Conservation (phyloP, 2,797 vertebrate genomes). For the Lagocephalus sceleratus region DNA sequence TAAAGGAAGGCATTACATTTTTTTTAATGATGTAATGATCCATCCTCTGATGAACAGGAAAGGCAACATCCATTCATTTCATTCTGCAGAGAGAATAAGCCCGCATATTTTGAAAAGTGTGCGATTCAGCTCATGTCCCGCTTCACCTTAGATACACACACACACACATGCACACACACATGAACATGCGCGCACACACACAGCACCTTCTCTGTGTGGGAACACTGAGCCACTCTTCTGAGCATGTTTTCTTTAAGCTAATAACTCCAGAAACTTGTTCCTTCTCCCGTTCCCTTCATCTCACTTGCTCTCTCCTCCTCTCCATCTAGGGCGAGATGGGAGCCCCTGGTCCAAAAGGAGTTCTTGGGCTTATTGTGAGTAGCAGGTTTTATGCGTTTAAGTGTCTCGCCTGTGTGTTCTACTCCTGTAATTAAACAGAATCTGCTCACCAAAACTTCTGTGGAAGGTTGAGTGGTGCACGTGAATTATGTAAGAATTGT, state of each 20-base stretch:
- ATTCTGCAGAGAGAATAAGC: slow-evolving; percentile 28
- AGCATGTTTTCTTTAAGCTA: slow-evolving; percentile 66
- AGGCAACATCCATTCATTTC: background rate
- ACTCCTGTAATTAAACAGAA: slow-evolving; percentile 22
- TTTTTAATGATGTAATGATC: background rate
- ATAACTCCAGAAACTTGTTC: slow-evolving; percentile 68
- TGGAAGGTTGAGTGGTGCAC: too few species aligned
- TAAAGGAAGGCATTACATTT: too few species aligned
- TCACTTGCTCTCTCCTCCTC: slow-evolving; percentile 54
- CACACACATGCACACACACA: slow-evolving; percentile 23
- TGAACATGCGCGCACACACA: slow-evolving; percentile 37
- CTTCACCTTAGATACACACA: slow-evolving; percentile 36
- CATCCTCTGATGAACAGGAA: slow-evolving; percentile 1
- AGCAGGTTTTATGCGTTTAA: slow-evolving; percentile 28
- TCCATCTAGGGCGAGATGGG: slow-evolving; percentile 87
- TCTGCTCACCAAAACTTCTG: slow-evolving; percentile 13
- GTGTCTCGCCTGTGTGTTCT: slow-evolving; percentile 2
- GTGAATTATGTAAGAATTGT: background rate
- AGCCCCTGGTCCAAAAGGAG: slow-evolving; percentile 91
- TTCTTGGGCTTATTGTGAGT: slow-evolving; percentile 95
- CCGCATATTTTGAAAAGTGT: slow-evolving; percentile 44
- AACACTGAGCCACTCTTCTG: slow-evolving; percentile 74
- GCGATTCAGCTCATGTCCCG: slow-evolving; percentile 45
- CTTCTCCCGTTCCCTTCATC: slow-evolving; percentile 57
- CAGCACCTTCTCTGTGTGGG: slow-evolving; percentile 61